A percentile compares a stretch with the other conserved stretches of the same genome.
These are phyloP conservation scores for Nasonia longicornis DNA, from an alignment of 1,140 invertebrate genomes.

Conservation along the genomic window DNA sequence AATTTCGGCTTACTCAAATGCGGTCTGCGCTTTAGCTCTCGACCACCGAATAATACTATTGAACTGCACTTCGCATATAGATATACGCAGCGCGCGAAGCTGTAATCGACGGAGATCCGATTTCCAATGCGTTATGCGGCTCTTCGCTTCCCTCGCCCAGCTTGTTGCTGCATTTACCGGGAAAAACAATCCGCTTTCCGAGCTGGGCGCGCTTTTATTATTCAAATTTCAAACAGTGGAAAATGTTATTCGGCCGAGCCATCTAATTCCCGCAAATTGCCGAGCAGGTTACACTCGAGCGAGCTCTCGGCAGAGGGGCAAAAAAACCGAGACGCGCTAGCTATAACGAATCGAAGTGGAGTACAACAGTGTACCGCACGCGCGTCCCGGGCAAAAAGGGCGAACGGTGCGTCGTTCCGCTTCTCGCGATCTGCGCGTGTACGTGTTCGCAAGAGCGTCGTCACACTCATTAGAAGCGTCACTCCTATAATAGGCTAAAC, in stretches of 20 bases:
- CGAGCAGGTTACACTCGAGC: no score
- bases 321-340: no score
- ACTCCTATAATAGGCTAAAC: conserved; percentile 46
- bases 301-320: no score
- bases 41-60: not conserved
- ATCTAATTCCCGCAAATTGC: no score
- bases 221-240: not conserved
- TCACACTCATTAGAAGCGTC: conserved; percentile 46
- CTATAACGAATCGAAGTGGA: no score
- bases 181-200: not conserved
- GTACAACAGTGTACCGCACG: no score
- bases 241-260: no score
- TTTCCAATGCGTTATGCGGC: no score
- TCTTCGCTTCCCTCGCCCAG: not conserved
- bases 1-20: not conserved
- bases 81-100: no score
- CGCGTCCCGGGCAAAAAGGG: not conserved
- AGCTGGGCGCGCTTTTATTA: not conserved
- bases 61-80: not conserved
- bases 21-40: not conserved
- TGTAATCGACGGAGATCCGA: no score
- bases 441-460: not conserved
- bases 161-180: not conserved
- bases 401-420: not conserved
- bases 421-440: not conserved